Evolutionary conservation across 1,140 invertebrate genomes (phyloP), one percentile per base, ranked within the genome.

Genomic region (Lepidostoma basale): DNA sequence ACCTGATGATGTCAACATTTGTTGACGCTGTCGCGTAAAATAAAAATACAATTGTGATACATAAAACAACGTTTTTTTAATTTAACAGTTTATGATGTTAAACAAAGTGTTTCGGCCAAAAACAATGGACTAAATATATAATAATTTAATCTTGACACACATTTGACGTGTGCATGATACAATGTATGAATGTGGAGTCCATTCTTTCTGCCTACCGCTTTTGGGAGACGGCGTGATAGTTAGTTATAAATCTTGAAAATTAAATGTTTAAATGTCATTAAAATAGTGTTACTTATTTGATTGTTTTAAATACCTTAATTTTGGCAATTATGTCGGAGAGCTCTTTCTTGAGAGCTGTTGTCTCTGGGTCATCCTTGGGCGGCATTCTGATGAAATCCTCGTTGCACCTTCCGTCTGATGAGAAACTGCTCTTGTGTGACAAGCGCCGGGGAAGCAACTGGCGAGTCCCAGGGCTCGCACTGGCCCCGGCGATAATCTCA

Each of bases 341-440:
- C 78, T 95, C 92, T 74, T 92, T 89, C 75, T 90, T 88, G 4
- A 95, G 82, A 25, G 86, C 86, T 22, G 86, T 79, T 1, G 87
- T 88, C 78, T 94, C 93, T 0, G 90, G 84, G 81, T 95, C 92
- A 67, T 90, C 90, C 79, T 94, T 94, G 1, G 88, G 88, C 75
- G 70, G 70, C 70, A 72, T 72, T 28, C 39, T 58, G 6, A 85
- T 87, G 86, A 56, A 56, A 73, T 14, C 26, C 5, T 3, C 9
- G 9, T 28, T 25, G 23, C 14, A 18, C 25, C 10, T 6, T 3
- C 1, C 18, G 20, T 10, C 25, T 30, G 10, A 28, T 22, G 16
- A 6, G 49, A 20, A 4, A 54, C 25, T 54, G 9, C 14, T 22
- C 9, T 33, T 8, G 44, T 20, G n/a, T 5, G 20, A 6, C 20